phyloP scores from a whole-genome alignment of 2,888 invertebrate genomes.

The Phengaris arion region DNA sequence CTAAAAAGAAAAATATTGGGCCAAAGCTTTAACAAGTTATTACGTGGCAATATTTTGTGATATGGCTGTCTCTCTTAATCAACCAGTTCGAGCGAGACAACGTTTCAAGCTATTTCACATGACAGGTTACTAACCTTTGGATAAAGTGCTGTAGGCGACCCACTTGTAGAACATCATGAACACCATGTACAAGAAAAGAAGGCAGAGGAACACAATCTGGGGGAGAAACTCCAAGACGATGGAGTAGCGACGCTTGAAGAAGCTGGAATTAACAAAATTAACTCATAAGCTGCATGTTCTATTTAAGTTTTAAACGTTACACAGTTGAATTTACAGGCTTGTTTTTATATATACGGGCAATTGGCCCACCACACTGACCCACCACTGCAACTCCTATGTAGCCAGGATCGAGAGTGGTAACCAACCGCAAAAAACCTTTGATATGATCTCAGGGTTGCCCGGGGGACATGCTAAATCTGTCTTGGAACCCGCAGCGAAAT shows the following conservation, averaged over 20 bases:
- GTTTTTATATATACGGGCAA: too few species aligned
- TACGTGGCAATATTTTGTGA: too few species aligned
- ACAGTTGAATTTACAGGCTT: neutral
- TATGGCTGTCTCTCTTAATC: neutral
- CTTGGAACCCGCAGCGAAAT: too few species aligned
- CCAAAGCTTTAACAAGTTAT: too few species aligned
- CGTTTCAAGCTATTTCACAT: neutral
- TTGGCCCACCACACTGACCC: too few species aligned
- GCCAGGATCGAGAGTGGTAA: too few species aligned
- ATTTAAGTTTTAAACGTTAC: too few species aligned
- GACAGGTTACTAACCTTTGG: constrained; percentile 52
- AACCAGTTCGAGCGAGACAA: neutral
- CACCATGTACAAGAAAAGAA: constrained; percentile 95
- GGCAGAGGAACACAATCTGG: constrained; percentile 91
- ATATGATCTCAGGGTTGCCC: too few species aligned
- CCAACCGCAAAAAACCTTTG: too few species aligned
- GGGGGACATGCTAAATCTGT: too few species aligned
- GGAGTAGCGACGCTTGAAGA: constrained; percentile 83
- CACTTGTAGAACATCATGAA: constrained; percentile 96
- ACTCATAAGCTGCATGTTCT: neutral
- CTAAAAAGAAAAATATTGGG: too few species aligned
- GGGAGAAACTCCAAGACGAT: constrained; percentile 93
- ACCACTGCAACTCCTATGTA: too few species aligned
- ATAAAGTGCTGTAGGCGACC: constrained; percentile 82
- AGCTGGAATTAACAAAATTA: constrained; percentile 55